A percentile compares a stretch with the other conserved stretches of the same genome.
Evolutionary conservation across 2,797 vertebrate species (phyloP).

Genomic region (Champsocephalus gunnari): DNA sequence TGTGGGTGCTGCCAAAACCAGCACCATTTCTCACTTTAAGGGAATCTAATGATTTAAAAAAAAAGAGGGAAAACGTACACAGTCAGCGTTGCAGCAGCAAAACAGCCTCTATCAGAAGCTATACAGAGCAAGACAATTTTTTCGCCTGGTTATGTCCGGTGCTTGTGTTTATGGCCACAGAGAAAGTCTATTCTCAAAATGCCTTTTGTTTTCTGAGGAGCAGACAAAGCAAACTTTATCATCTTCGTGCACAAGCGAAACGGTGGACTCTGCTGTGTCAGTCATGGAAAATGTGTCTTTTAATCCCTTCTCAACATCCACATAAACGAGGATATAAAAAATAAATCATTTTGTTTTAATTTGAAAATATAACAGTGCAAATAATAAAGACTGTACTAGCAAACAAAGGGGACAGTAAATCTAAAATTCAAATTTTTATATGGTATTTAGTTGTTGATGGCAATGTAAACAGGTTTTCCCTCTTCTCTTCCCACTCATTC

Average conservation of each 20-base stretch:
- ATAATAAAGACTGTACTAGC: slow-evolving; percentile 9
- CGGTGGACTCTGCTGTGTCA: slow-evolving; percentile 14
- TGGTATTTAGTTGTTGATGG: slow-evolving; percentile 18
- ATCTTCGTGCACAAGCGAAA: slow-evolving; percentile 25
- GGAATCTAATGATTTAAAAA: slow-evolving; percentile 34
- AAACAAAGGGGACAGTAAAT: slow-evolving; percentile 16
- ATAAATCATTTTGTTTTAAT: slow-evolving; percentile 8
- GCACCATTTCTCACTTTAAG: slow-evolving; percentile 47
- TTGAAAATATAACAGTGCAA: slow-evolving; percentile 18
- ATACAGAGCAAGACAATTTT: slow-evolving; percentile 33
- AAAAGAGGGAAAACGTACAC: slow-evolving; percentile 27
- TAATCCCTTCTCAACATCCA: slow-evolving; percentile 13
- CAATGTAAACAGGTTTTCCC: slow-evolving; percentile 17
- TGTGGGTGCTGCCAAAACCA: slow-evolving; percentile 45
- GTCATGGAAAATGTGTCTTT: slow-evolving; percentile 33
- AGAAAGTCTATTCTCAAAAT: slow-evolving; percentile 52
- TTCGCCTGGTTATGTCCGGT: slow-evolving; percentile 59
- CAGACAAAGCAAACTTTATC: slow-evolving; percentile 43
- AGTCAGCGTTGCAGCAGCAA: slow-evolving; percentile 34
- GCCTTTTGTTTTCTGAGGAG: slow-evolving; percentile 33
- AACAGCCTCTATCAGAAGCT: slow-evolving; percentile 41
- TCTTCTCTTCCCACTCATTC: slow-evolving; percentile 1
- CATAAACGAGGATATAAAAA: slow-evolving; percentile 7
- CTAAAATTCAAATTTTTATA: slow-evolving; percentile 16
- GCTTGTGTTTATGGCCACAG: slow-evolving; percentile 53